Base-by-base conservation (phyloP, 1,140 invertebrate species). In the Triops longicaudatus region DNA sequence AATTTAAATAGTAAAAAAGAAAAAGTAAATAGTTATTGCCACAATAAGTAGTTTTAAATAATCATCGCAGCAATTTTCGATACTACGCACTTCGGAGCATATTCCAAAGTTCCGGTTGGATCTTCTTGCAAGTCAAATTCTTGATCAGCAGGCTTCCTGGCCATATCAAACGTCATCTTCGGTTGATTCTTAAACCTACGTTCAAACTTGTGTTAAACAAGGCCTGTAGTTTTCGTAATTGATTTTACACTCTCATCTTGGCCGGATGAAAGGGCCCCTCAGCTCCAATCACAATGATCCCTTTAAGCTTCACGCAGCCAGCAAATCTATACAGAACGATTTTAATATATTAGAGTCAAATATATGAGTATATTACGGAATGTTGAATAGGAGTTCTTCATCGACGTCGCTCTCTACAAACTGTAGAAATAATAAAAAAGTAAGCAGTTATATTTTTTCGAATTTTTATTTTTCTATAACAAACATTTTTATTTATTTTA, bases 341-440 rank as follows among this genome's bases (percentile, higher is more conserved):
- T 72, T 63, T 31, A 14, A 44, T 74, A 77, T 9, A 5, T 5
- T 17, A 77, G 0, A 27, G 6, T 26, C n/a, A 2, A 76, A 0
- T 71, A 72, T 14, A 78, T 7, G 1, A n/a, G 44, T 50, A 10
- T 27, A 88, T 87, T 85, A 91, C 88, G 96, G 96, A 82, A 98
- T 95, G 84, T 97, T 97, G 82, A 98, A 96, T 0, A 98, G 84
- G 6, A 98, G 85, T 86, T 98, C 96, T 85, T 94, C 92, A 87
- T 98, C 96, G 12, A 89, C 90, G 88, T 98, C 96, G 86, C 95
- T 97, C 86, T 97, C 91, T 0, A 98, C 96, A 88, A 86, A 95
- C 93, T 97, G 83, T n/a, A n/a, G n/a, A n/a, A n/a, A n/a, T n/a
- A n/a, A n/a, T n/a, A n/a, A n/a, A n/a, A n/a, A n/a, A n/a, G n/a